These are phyloP conservation scores for Poeciliopsis prolifica DNA, from an alignment of 2,113 vertebrate species.

Conservation along the genomic window DNA sequence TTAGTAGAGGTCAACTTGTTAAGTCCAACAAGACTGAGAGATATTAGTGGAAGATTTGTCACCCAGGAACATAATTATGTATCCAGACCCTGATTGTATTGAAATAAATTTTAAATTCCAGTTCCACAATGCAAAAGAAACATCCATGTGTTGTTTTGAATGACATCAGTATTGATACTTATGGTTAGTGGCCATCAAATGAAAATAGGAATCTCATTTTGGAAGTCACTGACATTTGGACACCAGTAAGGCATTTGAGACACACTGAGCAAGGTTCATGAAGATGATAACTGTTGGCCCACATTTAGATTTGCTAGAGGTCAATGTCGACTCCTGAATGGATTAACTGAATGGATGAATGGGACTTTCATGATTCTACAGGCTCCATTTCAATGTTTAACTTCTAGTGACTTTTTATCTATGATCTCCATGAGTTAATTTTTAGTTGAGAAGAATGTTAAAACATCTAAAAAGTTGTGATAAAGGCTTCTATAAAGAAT, in stretches of 20 bases:
- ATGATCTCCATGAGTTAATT: not conserved
- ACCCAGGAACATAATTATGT: constrained; percentile 4
- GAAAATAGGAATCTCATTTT: not conserved
- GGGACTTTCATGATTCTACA: not conserved
- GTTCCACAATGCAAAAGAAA: constrained; percentile 1
- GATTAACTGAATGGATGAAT: not conserved
- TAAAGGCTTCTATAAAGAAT: not conserved
- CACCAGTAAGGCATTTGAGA: no score
- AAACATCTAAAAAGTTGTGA: constrained; percentile 16
- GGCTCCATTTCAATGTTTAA: not conserved
- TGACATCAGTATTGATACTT: not conserved
- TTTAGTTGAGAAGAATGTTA: not conserved
- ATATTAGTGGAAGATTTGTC: not conserved
- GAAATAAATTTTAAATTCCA: constrained; percentile 24
- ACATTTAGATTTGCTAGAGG: not conserved
- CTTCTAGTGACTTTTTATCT: not conserved
- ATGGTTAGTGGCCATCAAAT: not conserved
- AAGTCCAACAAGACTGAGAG: constrained; percentile 7
- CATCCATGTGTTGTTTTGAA: not conserved
- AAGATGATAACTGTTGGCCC: not conserved
- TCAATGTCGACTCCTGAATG: not conserved
- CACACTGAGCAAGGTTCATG: not conserved
- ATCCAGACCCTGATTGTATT: constrained; percentile 17
- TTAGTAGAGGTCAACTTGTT: constrained; percentile 34
- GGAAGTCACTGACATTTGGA: not conserved